These are phyloP conservation scores for Caenorhabditis drosophilae DNA, from an alignment of 2,888 invertebrate genomes.

Conservation along the genomic window DNA sequence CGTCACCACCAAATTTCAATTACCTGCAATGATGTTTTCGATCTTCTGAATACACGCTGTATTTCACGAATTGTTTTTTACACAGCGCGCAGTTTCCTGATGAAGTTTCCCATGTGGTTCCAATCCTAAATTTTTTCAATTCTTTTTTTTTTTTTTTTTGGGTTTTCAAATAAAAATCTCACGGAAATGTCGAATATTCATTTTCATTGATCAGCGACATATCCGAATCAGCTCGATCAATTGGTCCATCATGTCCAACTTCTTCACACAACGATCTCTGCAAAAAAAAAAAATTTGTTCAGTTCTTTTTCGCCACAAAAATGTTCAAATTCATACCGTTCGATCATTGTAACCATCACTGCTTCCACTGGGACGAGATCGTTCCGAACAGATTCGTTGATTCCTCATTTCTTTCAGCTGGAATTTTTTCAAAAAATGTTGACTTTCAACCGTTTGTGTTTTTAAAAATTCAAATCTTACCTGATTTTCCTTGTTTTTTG, in stretches of 20 bases:
- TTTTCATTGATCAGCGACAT: background rate
- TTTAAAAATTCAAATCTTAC: constrained; percentile 1
- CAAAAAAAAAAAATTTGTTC: no score
- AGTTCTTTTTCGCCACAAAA: no score
- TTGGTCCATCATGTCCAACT: constrained; percentile 1
- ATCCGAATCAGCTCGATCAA: background rate
- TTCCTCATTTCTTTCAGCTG: background rate
- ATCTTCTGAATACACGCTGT: constrained; percentile 23
- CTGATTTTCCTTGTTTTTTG: constrained; percentile 10
- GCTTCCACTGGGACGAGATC: background rate
- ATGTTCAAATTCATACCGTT: no score
- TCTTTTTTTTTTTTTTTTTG: background rate
- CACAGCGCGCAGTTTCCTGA: constrained; percentile 43
- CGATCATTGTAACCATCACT: background rate
- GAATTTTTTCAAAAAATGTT: background rate
- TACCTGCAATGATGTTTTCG: constrained; percentile 45
- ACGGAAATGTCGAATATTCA: background rate
- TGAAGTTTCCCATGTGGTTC: constrained; percentile 19
- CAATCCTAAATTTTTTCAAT: constrained; percentile 6
- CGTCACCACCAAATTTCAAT: no score
- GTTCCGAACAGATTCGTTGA: background rate
- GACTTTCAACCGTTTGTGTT: background rate
- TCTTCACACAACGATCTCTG: constrained; percentile 9
- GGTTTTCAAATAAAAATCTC: background rate
- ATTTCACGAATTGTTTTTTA: constrained; percentile 10